Percentiles rank a stretch among this genome's conserved stretches.
These are phyloP conservation scores for Callinectes sapidus DNA, from an alignment of 2,888 invertebrate species.

Conservation along the genomic window DNA sequence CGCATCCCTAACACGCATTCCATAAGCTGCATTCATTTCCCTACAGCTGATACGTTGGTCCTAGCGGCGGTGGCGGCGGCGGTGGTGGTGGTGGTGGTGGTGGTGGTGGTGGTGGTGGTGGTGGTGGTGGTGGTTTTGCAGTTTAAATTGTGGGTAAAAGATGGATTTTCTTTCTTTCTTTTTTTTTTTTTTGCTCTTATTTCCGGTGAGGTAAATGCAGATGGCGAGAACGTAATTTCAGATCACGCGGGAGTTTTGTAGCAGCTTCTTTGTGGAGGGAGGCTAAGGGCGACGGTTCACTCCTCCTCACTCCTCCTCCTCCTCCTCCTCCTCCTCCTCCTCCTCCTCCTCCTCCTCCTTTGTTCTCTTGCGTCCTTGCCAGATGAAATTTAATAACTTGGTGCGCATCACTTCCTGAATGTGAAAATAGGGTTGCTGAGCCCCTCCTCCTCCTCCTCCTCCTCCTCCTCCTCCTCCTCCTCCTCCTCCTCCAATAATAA, in stretches of 20 bases:
- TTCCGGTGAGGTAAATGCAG: constrained; percentile 3
- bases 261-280: not conserved
- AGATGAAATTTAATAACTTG: constrained; percentile 21
- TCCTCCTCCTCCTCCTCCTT: constrained; percentile 11
- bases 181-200: not conserved
- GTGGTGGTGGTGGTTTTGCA: not conserved
- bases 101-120: not conserved
- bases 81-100: not conserved
- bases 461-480: not conserved
- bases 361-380: constrained; percentile 21
- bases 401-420: constrained; percentile 11
- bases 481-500: constrained; percentile 10
- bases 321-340: constrained; percentile 19
- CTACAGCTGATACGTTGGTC: not conserved
- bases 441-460: constrained; percentile 13
- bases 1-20: not conserved
- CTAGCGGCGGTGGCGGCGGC: not conserved
- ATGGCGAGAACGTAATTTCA: not conserved
- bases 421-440: not conserved
- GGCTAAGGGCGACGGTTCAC: not conserved
- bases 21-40: not conserved
- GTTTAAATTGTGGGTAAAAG: too few relatives aligned
- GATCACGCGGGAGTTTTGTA: not conserved
- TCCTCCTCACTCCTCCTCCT: not conserved
- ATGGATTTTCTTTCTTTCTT: too few relatives aligned